These are phyloP conservation scores for Eremobia ochroleuca DNA, from an alignment of 2,888 invertebrate genomes.

Conservation along the genomic window DNA sequence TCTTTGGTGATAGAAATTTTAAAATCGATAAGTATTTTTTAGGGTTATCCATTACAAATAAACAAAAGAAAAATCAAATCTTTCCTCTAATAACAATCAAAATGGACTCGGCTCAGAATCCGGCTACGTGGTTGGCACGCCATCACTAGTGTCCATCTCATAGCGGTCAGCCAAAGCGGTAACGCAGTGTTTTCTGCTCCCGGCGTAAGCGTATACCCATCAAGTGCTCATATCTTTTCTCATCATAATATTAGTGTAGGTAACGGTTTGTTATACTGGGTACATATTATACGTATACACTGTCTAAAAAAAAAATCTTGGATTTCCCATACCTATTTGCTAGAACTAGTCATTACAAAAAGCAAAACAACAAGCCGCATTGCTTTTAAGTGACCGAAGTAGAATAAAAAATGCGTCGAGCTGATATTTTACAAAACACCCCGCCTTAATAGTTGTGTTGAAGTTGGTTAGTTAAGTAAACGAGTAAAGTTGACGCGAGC, in stretches of 20 bases:
- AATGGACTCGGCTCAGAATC: too few relatives aligned
- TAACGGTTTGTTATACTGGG: not conserved
- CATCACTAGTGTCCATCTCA: too few relatives aligned
- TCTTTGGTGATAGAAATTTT: too few relatives aligned
- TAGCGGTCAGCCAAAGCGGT: too few relatives aligned
- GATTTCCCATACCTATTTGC: not conserved
- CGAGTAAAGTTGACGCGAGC: constrained; percentile 59
- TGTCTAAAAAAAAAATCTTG: not conserved
- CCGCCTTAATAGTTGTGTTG: constrained; percentile 41
- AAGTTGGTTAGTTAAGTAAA: constrained; percentile 64
- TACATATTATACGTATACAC: too few relatives aligned
- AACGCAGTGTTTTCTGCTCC: too few relatives aligned
- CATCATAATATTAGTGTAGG: not conserved
- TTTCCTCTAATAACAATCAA: too few relatives aligned
- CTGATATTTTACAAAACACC: constrained; percentile 47
- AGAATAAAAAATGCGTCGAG: constrained; percentile 43
- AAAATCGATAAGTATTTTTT: too few relatives aligned
- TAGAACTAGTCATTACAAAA: not conserved
- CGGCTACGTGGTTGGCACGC: too few relatives aligned
- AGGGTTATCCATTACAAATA: too few relatives aligned
- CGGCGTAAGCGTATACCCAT: too few relatives aligned
- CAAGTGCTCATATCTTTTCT: not conserved
- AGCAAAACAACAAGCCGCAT: not conserved
- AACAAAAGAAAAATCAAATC: too few relatives aligned
- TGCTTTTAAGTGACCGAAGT: constrained; percentile 6